A percentile compares a stretch with the other conserved stretches of the same genome.
phyloP scores from a whole-genome alignment of 2,888 invertebrate genomes.

The Cerastoderma edule region DNA sequence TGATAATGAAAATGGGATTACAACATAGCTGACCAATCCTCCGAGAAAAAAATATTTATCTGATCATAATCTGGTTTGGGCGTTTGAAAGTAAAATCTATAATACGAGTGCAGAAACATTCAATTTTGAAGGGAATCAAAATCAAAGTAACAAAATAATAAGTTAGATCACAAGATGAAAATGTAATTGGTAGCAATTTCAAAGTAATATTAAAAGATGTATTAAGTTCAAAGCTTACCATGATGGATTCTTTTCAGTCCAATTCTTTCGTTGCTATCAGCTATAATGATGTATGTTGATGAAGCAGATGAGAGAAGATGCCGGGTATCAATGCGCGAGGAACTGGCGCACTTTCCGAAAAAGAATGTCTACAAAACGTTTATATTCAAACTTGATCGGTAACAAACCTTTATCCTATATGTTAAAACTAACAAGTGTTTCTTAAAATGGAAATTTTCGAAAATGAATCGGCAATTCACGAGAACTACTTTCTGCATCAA shows the following conservation, averaged over 20 bases:
- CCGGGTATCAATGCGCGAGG: constrained; percentile 27
- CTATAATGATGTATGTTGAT: constrained; percentile 24
- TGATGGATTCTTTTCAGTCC: constrained; percentile 21
- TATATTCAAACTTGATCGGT: too few species aligned
- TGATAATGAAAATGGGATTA: too few species aligned
- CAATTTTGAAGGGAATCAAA: background rate
- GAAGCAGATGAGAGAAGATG: constrained; percentile 31
- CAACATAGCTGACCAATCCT: too few species aligned
- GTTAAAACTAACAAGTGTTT: too few species aligned
- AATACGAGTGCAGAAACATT: background rate
- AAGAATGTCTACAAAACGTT: too few species aligned
- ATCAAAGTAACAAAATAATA: constrained; percentile 1
- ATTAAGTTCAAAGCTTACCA: constrained; percentile 16
- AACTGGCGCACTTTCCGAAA: too few species aligned
- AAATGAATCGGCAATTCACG: background rate
- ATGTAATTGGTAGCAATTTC: background rate
- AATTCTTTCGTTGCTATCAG: background rate
- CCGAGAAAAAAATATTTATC: too few species aligned
- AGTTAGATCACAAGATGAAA: background rate
- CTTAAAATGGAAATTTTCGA: too few species aligned
- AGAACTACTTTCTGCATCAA: constrained; percentile 20
- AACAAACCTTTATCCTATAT: too few species aligned
- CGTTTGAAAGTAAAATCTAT: background rate
- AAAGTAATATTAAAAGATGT: constrained; percentile 1
- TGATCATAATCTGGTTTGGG: too few species aligned